Conservation (phyloP, 2,888 invertebrate species). For the Nephrotoma flavescens region DNA sequence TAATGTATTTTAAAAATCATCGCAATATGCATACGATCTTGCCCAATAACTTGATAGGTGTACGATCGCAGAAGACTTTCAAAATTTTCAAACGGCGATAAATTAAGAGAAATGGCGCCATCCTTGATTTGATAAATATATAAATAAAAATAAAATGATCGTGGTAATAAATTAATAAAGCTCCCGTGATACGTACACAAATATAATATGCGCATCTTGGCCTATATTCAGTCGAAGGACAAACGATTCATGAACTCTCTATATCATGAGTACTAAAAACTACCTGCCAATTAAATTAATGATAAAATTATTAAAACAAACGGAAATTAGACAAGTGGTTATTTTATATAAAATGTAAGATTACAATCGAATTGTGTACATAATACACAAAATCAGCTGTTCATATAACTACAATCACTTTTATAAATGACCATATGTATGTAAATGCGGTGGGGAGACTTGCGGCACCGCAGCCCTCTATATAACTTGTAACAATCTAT, state of each 20-base stretch:
- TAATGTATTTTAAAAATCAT: not conserved
- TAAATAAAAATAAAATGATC: not conserved
- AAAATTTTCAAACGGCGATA: not conserved
- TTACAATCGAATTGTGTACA: not conserved
- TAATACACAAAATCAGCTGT: not conserved
- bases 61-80: not conserved
- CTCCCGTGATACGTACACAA: not conserved
- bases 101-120: not conserved
- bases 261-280: not conserved
- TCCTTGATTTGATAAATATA: not conserved
- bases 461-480: not conserved
- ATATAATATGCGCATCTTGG: not conserved
- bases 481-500: not conserved
- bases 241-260: not conserved
- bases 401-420: not conserved
- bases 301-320: not conserved
- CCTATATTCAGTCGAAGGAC: not conserved
- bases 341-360: not conserved
- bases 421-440: not conserved
- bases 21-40: not conserved
- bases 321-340: not conserved
- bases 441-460: not conserved
- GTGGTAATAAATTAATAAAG: not conserved
- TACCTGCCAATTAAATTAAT: not conserved
- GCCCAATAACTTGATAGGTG: not conserved